phyloP scores from a whole-genome alignment of 37 sponge, comb jelly and placozoan species.

The Eunapius fragilis region DNA sequence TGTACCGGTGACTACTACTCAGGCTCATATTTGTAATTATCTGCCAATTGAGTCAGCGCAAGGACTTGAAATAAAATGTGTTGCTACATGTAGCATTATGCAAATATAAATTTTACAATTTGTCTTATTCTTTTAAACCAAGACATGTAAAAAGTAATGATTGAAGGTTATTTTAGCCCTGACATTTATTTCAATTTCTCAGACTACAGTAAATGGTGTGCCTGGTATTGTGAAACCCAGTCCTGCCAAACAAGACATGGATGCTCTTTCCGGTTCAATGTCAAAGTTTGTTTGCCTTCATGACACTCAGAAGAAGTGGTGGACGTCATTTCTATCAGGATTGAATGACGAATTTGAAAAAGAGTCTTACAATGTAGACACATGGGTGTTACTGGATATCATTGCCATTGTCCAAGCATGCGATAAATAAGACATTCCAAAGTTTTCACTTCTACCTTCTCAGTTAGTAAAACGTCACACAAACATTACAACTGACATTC shows the following conservation, averaged over 20 bases:
- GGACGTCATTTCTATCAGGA: not conserved
- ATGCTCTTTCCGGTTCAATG: not conserved
- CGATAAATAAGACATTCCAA: not conserved
- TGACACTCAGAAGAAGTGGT: not conserved
- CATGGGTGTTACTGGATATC: not conserved
- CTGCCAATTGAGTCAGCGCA: too few species aligned
- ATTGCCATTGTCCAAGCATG: not conserved
- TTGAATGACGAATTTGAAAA: not conserved
- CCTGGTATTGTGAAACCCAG: not conserved
- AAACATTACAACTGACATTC: not conserved
- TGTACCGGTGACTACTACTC: too few species aligned
- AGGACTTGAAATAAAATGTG: not conserved
- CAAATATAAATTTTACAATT: too few species aligned
- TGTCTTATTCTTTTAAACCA: too few species aligned
- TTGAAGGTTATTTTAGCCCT: too few species aligned
- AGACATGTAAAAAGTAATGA: too few species aligned
- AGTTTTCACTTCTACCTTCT: not conserved
- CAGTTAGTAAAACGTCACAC: not conserved
- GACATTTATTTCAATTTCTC: too few species aligned
- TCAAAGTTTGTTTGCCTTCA: not conserved
- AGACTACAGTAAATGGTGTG: not conserved
- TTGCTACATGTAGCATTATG: too few species aligned
- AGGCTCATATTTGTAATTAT: too few species aligned
- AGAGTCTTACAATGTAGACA: not conserved
- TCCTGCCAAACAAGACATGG: not conserved